These are phyloP conservation scores for Rallus crepitans DNA, from an alignment of 2,797 vertebrate species.

Conservation along the genomic window DNA sequence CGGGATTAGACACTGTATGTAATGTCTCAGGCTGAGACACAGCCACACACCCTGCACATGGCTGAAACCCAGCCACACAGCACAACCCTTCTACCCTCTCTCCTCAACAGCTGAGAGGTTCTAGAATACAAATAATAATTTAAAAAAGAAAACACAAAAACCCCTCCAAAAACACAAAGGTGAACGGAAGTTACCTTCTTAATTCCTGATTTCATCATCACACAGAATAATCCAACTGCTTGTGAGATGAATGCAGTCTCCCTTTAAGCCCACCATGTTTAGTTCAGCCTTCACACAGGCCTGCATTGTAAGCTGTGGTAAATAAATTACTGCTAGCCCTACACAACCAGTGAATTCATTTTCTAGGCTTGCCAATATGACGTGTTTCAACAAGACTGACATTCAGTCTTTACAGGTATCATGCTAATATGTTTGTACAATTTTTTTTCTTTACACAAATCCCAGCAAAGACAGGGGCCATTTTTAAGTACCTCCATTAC, in stretches of 20 bases:
- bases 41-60: background rate
- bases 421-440: background rate
- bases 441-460: background rate
- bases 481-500: background rate
- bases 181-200: background rate
- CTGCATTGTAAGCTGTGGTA: background rate
- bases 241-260: background rate
- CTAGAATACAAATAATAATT: background rate
- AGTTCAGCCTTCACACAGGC: slow-evolving; percentile 1
- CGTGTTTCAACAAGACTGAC: slow-evolving; percentile 16
- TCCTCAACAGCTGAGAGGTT: background rate
- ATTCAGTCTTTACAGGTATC: background rate
- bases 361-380: background rate
- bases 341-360: background rate
- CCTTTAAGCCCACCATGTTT: background rate
- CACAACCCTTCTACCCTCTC: background rate
- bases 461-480: background rate
- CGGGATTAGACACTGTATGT: slow-evolving; percentile 56
- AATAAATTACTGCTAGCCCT: background rate
- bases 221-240: background rate
- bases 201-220: background rate
- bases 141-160: background rate
- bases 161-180: background rate
- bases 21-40: slow-evolving; percentile 8
- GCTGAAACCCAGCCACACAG: slow-evolving; percentile 7